Evolutionary conservation across 2,888 invertebrate genomes (phyloP), one percentile per base, ranked within the genome.

Genomic region (Xestia sexstrigata): DNA sequence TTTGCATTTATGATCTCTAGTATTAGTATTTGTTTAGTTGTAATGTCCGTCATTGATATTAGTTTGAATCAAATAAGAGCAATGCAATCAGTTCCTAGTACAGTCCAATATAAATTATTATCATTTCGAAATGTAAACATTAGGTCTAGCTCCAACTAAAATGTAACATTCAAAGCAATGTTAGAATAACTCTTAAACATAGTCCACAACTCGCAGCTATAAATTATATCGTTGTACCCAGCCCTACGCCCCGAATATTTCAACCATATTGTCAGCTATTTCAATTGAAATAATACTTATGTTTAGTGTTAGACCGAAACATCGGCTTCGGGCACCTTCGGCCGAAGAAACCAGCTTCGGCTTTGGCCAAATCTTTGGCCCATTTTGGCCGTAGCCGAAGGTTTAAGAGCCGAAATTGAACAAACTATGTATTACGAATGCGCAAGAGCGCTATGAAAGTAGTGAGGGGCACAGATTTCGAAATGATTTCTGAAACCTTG

Each of bases 221-320:
- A 83, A 85, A 83, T 85, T 83, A 82, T 70, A 23, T 74, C 66
- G 83, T 58, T 72, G 76, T 81, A 66, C 49, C 62, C 30, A 70
- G 80, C 62, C 74, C 77, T 85, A 85, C 69, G 75, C 83, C 71
- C 70, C 75, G 83, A 79, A 84, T 85, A 85, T 84, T 79, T 79
- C 86, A 70, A 85, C 74, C 55, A 84, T 75, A 85, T 85, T 84
- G 85, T 84, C 83, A 75, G 83, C 79, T 70, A 82, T 84, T 84
- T 70, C 83, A 82, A 84, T 84, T 79, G 78, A 82, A 78, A 78
- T 79, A 79, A 60, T 70, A 74, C 58, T 84, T 85, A 84, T 79
- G 86, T 79, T 74, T 62, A 35, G 20, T 35, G 35, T 11, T 4
- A 0, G 9, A 62, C 30, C 30, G 5, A 20, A 35, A 20, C 30